Evolutionary conservation across 23 tunicate species (phyloP), one percentile per base, ranked within the genome.

Genomic region (Trididemnum miniatum): DNA sequence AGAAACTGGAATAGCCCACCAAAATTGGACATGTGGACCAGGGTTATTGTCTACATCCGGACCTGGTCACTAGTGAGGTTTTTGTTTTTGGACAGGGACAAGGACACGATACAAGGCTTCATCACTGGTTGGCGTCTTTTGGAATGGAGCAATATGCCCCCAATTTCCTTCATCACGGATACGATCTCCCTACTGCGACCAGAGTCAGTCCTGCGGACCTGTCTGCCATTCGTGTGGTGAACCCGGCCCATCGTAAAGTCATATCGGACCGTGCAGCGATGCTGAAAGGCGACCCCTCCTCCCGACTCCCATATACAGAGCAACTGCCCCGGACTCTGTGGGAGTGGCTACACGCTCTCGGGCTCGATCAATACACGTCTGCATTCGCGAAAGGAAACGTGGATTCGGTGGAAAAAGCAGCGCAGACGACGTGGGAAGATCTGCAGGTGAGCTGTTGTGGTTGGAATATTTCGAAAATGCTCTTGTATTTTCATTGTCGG

Each of bases 361-460:
- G 87, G 28, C 76, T 84, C 15, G 24, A 26, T 60, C 71, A 73
- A 34, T 84, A 84, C 38, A 22, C 72, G 59, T 30, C 62, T 2
- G 44, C 29, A 15, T 84, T 84, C 62, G 35, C 24, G 27, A 4
- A 28, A 62, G 35, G 34, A 40, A 44, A 34, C 62, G 67, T 84
- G 18, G 30, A 29, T 31, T 20, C 35, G 20, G 28, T 84, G 33
- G 74, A 84, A 29, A 60, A 59, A 35, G 32, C 74, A 22, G 1
- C 50, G 12, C 74, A 74, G 39, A 84, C 87, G n/a, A 72, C 81
- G 9, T 84, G 87, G 87, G 87, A 84, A 62, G 87, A 84, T 38
- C 60, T 84, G 25, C 87, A 84, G 87, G 86, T 82, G 49, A 65
- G 76, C n/a, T n/a, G n/a, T n/a, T n/a, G n/a, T n/a, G n/a, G n/a